These are phyloP conservation scores for Brevipalpus yothersi DNA, from an alignment of 1,140 invertebrate species.

Conservation along the genomic window DNA sequence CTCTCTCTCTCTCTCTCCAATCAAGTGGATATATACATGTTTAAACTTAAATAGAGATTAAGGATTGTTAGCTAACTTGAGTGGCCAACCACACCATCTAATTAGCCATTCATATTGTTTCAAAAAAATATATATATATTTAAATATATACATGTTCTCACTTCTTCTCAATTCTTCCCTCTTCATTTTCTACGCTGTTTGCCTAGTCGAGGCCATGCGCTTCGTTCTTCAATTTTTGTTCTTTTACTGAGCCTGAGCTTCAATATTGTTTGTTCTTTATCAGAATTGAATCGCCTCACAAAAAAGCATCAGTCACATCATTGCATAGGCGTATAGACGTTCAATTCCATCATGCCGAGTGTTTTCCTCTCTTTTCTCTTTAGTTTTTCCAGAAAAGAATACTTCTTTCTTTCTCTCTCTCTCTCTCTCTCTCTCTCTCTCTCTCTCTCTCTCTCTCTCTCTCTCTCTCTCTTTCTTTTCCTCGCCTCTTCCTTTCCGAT, in stretches of 20 bases:
- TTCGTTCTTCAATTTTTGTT: too few relatives aligned
- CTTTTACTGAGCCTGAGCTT: too few relatives aligned
- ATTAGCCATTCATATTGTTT: neutral
- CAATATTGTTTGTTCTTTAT: too few relatives aligned
- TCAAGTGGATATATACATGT: neutral
- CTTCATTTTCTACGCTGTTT: too few relatives aligned
- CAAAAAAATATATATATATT: neutral
- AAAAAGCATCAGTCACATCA: neutral
- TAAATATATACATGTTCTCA: too few relatives aligned
- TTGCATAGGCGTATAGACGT: neutral
- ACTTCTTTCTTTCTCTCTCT: neutral
- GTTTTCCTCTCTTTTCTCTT: neutral
- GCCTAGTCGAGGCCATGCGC: too few relatives aligned
- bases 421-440: neutral
- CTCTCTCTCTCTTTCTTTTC: neutral
- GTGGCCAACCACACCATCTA: neutral
- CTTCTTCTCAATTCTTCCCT: too few relatives aligned
- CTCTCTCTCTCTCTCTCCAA: too few relatives aligned
- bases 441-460: neutral
- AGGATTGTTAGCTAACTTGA: too few relatives aligned
- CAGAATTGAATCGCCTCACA: neutral
- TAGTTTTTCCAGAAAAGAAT: too few relatives aligned
- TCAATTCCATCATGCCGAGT: neutral
- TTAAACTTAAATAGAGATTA: neutral
- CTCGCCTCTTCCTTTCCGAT: neutral